Percentiles rank a stretch among this genome's conserved stretches.
These are phyloP conservation scores for Steatornis caripensis DNA, from an alignment of 2,113 vertebrate species.

Conservation along the genomic window DNA sequence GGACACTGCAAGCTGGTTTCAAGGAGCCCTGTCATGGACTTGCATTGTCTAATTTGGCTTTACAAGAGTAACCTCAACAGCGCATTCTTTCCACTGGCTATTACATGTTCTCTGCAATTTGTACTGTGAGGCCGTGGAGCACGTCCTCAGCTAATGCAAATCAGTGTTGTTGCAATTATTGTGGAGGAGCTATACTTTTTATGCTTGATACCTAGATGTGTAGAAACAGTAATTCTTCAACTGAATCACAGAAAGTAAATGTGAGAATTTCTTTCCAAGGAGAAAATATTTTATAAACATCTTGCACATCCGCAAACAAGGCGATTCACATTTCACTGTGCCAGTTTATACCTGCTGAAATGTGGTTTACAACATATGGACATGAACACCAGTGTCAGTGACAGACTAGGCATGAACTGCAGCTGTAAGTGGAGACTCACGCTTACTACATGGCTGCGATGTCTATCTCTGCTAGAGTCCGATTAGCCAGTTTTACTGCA, in stretches of 20 bases:
- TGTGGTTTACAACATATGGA: neutral
- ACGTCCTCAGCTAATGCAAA: neutral
- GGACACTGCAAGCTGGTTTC: neutral
- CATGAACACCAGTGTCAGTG: neutral
- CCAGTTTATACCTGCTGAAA: neutral
- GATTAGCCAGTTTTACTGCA: neutral
- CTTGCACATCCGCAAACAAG: neutral
- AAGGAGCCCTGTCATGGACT: neutral
- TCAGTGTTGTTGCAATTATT: rapidly evolving
- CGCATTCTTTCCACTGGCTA: neutral
- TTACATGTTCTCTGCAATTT: neutral
- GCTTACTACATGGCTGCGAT: neutral
- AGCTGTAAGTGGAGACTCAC: neutral
- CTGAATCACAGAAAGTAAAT: neutral
- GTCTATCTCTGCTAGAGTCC: neutral
- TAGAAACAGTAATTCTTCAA: neutral
- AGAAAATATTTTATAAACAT: neutral
- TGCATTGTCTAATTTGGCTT: neutral
- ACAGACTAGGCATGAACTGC: neutral
- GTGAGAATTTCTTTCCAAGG: neutral
- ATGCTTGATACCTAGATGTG: neutral
- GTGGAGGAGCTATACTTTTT: neutral
- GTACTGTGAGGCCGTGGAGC: neutral
- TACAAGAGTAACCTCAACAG: neutral
- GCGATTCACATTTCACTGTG: neutral